Evolutionary conservation across 1,140 invertebrate species (phyloP).

Genomic region (Dolichoris vasculosae): DNA sequence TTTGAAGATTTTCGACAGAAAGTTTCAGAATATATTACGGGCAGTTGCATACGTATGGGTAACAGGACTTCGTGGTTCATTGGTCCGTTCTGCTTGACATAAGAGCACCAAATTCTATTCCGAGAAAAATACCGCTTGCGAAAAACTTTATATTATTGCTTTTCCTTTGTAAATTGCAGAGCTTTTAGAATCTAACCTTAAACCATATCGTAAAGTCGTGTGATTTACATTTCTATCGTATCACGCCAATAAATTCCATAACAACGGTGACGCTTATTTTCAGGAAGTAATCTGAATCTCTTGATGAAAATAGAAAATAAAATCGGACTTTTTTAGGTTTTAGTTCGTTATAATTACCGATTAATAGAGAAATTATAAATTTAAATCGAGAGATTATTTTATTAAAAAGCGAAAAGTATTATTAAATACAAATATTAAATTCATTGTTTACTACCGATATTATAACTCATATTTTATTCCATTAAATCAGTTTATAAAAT

Average conservation of each 20-base stretch:
- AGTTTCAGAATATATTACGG: neutral
- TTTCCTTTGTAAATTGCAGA: neutral
- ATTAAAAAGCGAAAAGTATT: too few relatives aligned
- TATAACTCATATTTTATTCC: too few relatives aligned
- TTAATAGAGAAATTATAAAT: too few relatives aligned
- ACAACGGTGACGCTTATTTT: neutral
- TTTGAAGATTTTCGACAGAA: neutral
- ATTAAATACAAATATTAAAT: too few relatives aligned
- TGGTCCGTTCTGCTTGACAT: neutral
- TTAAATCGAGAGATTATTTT: too few relatives aligned
- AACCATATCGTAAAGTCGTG: neutral
- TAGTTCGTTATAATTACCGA: too few relatives aligned
- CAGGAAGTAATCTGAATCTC: too few relatives aligned
- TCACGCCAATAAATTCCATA: neutral
- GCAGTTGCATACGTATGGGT: neutral
- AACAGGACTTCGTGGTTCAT: slow-evolving; percentile 1
- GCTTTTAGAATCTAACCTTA: neutral
- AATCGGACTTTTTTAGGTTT: too few relatives aligned
- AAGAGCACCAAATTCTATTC: neutral
- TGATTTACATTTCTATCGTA: neutral
- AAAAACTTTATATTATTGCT: slow-evolving; percentile 4
- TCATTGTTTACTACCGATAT: too few relatives aligned
- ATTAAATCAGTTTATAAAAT: too few relatives aligned
- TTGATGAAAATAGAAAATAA: too few relatives aligned
- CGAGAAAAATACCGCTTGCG: neutral